These are phyloP conservation scores for Scaptomyza graminum DNA, from an alignment of 1,140 invertebrate genomes.

Conservation along the genomic window DNA sequence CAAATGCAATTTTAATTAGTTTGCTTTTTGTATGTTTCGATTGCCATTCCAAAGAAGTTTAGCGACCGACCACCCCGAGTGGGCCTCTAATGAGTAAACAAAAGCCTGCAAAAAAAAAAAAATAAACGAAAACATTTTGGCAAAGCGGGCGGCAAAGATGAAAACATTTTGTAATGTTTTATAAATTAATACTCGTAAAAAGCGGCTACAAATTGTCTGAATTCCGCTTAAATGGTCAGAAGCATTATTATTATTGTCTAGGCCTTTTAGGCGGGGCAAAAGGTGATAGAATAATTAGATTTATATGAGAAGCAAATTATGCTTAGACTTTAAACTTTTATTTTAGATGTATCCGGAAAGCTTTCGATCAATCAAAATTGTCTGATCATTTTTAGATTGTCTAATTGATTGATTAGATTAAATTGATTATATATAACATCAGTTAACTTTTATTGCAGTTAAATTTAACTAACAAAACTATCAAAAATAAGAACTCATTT, in stretches of 20 bases:
- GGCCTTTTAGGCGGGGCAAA: background rate
- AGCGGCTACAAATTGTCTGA: slow-evolving; percentile 30
- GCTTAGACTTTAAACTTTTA: background rate
- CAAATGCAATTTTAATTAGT: slow-evolving; percentile 65
- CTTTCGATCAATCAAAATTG: too few species aligned
- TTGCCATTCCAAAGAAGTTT: slow-evolving; percentile 38
- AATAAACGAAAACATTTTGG: background rate
- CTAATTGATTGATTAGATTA: too few species aligned
- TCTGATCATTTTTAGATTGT: too few species aligned
- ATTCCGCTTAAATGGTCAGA: slow-evolving; percentile 14
- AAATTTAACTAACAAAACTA: too few species aligned
- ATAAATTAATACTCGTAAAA: slow-evolving; percentile 38
- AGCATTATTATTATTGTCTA: slow-evolving; percentile 8
- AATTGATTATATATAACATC: too few species aligned
- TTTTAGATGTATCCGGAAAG: too few species aligned
- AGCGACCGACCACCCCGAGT: slow-evolving; percentile 67
- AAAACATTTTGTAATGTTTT: slow-evolving; percentile 39
- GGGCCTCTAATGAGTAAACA: slow-evolving; percentile 50
- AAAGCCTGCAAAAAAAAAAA: slow-evolving; percentile 42
- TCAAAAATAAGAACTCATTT: too few species aligned
- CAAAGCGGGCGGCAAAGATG: slow-evolving; percentile 35
- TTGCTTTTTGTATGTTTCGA: slow-evolving; percentile 45
- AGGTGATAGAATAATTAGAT: background rate
- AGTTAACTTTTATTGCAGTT: too few species aligned
- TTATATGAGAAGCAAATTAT: background rate